Base-by-base conservation (phyloP, 2,888 invertebrate genomes). In the Caenorhabditis plicata region DNA sequence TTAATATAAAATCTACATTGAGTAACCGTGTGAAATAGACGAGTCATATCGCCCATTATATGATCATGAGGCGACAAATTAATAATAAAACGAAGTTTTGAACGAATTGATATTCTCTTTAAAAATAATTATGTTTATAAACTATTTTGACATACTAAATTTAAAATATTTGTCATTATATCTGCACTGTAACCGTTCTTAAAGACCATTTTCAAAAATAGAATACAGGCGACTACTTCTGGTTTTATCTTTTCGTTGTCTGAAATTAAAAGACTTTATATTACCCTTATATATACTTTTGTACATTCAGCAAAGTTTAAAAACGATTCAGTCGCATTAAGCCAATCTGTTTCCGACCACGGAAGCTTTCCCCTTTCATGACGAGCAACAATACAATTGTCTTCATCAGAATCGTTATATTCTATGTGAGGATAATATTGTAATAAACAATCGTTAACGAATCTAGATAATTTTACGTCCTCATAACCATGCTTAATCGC, bases 31-130 rank as follows among this genome's bases (percentile, higher is more conserved):
- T 54, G 33, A 38, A 54, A 54, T 9, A 51, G 27, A 23, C 46
- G 46, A 8, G 47, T 32, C n/a, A 50, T 40, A 32, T 54, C 47
- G 31, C 45, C 45, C 1, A 53, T 32, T 17, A 60, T 19, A 13
- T 45, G n/a, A 4, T 49, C 45, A 7, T 38, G 31, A 11, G 60
- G 53, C 5, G 49, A 36, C n/a, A 60, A 23, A 13, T 53, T 60
- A 15, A 60, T 53, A 31, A 60, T 50, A 27, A 60, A 60, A 2
- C 46, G 15, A 1, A 53, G 27, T 31, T 60, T 60, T 7, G 49
- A 49, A 5, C 38, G 45, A 15, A 50, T 11, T 4, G 53, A 22
- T 8, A 60, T 22, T 17, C 27, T 46, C 60, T 60, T n/a, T n/a
- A n/a, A 20, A 42, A 31, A 8, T 11, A 29, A 19, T 35, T 8